phyloP scores from a whole-genome alignment of 2,888 invertebrate species.

The Ochropleura leucogaster region DNA sequence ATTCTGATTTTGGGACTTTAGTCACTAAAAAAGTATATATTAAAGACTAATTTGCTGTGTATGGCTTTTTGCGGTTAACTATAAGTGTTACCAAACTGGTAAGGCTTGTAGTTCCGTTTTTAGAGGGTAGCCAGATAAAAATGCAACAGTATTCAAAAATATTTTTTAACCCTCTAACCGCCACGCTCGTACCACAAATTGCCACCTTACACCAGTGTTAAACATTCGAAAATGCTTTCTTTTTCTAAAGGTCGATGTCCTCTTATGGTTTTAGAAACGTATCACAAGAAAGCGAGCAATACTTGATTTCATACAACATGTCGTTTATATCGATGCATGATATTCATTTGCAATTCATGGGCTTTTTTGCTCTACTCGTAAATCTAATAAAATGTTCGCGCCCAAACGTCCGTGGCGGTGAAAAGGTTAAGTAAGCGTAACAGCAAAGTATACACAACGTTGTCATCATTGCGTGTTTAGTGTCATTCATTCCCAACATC shows the following conservation, averaged over 20 bases:
- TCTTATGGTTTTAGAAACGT: slow-evolving; percentile 14
- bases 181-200: slow-evolving; percentile 59
- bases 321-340: not conserved
- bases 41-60: slow-evolving; percentile 45
- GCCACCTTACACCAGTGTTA: slow-evolving; percentile 41
- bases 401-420: slow-evolving; percentile 54
- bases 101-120: slow-evolving; percentile 57
- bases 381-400: slow-evolving; percentile 1
- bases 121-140: slow-evolving; percentile 48
- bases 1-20: slow-evolving; percentile 66
- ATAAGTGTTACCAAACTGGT: slow-evolving; percentile 51
- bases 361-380: too few species aligned
- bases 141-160: slow-evolving; percentile 45
- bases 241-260: not conserved
- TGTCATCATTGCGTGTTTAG: slow-evolving; percentile 17
- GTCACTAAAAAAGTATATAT: slow-evolving; percentile 17
- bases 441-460: not conserved
- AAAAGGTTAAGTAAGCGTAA: slow-evolving; percentile 14
- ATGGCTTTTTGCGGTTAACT: slow-evolving; percentile 58
- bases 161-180: slow-evolving; percentile 53
- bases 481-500: slow-evolving; percentile 61
- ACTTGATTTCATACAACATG: not conserved
- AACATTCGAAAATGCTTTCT: slow-evolving; percentile 7
- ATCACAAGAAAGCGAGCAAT: not conserved
- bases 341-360: too few species aligned